Base-by-base conservation (phyloP, 2,888 invertebrate genomes). In the Melanotus villosus region DNA sequence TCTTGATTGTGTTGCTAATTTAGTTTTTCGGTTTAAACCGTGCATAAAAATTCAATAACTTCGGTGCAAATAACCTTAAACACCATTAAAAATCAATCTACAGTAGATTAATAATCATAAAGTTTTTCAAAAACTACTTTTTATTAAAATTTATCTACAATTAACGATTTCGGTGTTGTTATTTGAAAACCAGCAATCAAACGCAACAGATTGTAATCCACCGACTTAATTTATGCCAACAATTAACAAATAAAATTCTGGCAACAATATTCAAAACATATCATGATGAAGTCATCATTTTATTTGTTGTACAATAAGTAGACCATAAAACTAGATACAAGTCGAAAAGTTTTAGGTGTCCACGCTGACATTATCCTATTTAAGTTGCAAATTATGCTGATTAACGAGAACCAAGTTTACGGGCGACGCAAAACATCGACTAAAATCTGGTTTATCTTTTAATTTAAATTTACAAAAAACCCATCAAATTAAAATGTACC, bases 321-420 rank as follows among this genome's bases (percentile, higher is more conserved):
- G 50, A 50, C 57, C 58, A 47, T 65, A 50, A 65, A 58, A 50
- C 50, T 52, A 52, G 26, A 34, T 41, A 41, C 18, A 34, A 43
- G 32, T 34, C 21, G 43, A 34, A 56, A 57, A 19, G n/a, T n/a
- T n/a, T 65, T 56, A 57, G 45, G 54, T 57, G 57, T 63, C 62
- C 52, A 63, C 52, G 19, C 62, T 21, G 26, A 47, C 21, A 45
- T 57, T 65, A 65, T 64, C 56, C 32, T 45, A 36, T 65, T 57
- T 34, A 56, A 47, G 32, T 56, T 57, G 23, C 18, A 65, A 65
- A 65, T 65, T 65, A 57, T 65, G 43, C 34, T 56, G 56, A 65
- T 65, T 65, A 57, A 10, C 23, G 54, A 38, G 2, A 41, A 9
- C 16, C 18, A 41, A 16, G 14, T 18, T 41, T 41, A 16, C 18